phyloP scores from a whole-genome alignment of 2,888 invertebrate species.

The Tuberolachnus salignus region DNA sequence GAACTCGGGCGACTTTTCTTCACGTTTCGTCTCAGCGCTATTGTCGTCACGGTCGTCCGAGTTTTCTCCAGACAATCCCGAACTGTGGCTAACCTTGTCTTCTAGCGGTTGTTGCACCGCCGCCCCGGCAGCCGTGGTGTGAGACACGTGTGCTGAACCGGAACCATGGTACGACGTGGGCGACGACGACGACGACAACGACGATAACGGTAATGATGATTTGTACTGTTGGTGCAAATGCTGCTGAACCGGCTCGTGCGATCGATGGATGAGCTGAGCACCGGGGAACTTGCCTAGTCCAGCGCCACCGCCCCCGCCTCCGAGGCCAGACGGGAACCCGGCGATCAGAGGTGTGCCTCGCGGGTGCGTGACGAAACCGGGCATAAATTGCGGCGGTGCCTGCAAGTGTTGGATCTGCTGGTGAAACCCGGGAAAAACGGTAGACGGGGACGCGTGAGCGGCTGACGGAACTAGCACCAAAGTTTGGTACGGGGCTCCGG shows the following conservation, averaged over 20 bases:
- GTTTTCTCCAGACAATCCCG: slow-evolving; percentile 29
- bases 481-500: slow-evolving; percentile 51
- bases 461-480: slow-evolving; percentile 48
- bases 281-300: slow-evolving; percentile 16
- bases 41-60: slow-evolving; percentile 20
- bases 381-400: not conserved
- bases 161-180: slow-evolving; percentile 23
- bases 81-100: slow-evolving; percentile 34
- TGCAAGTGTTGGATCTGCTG: slow-evolving; percentile 22
- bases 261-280: slow-evolving; percentile 37
- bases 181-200: not conserved
- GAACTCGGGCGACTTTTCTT: slow-evolving; percentile 21
- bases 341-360: not conserved
- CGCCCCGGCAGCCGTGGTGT: not conserved
- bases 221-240: slow-evolving; percentile 6
- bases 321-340: slow-evolving; percentile 9
- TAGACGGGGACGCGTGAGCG: not conserved
- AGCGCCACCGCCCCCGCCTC: not conserved
- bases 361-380: slow-evolving; percentile 12
- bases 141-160: slow-evolving; percentile 33
- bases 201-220: not conserved
- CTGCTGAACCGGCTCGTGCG: slow-evolving; percentile 17
- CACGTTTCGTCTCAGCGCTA: slow-evolving; percentile 29
- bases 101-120: slow-evolving; percentile 33
- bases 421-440: slow-evolving; percentile 12